These are phyloP conservation scores for Mycalesis mineus DNA, from an alignment of 2,888 invertebrate species.

Conservation along the genomic window DNA sequence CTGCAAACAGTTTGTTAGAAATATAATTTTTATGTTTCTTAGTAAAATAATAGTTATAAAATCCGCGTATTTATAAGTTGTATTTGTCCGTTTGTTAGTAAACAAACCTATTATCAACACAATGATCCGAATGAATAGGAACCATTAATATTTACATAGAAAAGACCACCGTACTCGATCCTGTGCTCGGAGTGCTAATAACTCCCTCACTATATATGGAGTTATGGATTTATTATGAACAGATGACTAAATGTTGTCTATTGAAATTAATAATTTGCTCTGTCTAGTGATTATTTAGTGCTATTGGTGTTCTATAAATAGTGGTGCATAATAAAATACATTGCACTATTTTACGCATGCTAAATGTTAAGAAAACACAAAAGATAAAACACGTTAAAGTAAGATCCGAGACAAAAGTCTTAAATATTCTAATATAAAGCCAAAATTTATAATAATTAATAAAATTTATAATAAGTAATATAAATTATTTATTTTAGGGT, in stretches of 20 bases:
- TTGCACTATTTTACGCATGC: no score
- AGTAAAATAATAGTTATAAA: background rate
- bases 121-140: conserved; percentile 13
- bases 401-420: no score
- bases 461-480: no score
- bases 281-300: background rate
- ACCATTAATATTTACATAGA: conserved; percentile 15
- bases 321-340: no score
- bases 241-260: background rate
- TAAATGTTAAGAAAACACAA: no score
- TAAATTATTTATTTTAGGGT: no score
- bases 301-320: no score
- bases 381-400: no score
- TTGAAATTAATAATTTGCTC: background rate
- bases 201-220: background rate
- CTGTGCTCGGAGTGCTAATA: background rate
- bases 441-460: no score
- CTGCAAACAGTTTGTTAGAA: no score
- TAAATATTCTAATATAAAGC: no score
- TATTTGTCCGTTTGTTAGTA: conserved; percentile 3
- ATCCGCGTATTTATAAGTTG: background rate
- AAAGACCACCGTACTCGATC: conserved; percentile 6
- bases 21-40: background rate
- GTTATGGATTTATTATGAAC: conserved; percentile 4
- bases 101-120: conserved; percentile 18